These are phyloP conservation scores for Volucella inflata DNA, from an alignment of 2,888 invertebrate species.

Conservation along the genomic window DNA sequence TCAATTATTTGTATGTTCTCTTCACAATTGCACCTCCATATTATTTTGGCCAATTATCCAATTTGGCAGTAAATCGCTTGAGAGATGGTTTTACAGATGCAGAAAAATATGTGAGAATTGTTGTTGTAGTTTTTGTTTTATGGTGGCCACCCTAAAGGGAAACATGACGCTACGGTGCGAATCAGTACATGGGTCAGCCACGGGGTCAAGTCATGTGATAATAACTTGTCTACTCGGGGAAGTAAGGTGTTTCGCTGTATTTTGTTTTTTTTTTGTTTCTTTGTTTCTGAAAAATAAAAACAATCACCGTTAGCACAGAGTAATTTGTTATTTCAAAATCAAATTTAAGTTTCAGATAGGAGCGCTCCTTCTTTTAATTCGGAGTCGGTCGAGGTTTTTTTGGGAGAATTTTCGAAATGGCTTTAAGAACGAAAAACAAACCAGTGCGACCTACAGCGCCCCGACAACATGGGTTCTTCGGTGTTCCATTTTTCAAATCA, in stretches of 20 bases:
- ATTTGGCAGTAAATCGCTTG: constrained; percentile 57
- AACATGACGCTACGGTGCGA: constrained; percentile 65
- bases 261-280: constrained; percentile 2
- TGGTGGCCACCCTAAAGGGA: constrained; percentile 44
- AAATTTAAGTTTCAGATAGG: neutral
- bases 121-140: neutral
- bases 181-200: constrained; percentile 69
- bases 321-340: constrained; percentile 58
- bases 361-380: neutral
- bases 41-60: constrained; percentile 72
- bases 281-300: neutral
- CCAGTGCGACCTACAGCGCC: constrained; percentile 80
- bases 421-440: constrained; percentile 68
- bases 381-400: neutral
- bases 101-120: constrained; percentile 27
- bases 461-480: constrained; percentile 82
- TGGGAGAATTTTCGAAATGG: constrained; percentile 25
- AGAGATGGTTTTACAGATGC: constrained; percentile 8
- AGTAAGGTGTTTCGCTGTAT: constrained; percentile 34
- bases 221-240: constrained; percentile 57
- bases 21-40: constrained; percentile 65
- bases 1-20: constrained; percentile 66
- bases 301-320: constrained; percentile 44
- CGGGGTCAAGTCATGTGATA: constrained; percentile 56
- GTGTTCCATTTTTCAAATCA: constrained; percentile 79